A percentile compares a stretch with the other conserved stretches of the same genome.
These are phyloP conservation scores for Pachyramphus minor DNA, from an alignment of 2,113 vertebrate species.

Conservation along the genomic window DNA sequence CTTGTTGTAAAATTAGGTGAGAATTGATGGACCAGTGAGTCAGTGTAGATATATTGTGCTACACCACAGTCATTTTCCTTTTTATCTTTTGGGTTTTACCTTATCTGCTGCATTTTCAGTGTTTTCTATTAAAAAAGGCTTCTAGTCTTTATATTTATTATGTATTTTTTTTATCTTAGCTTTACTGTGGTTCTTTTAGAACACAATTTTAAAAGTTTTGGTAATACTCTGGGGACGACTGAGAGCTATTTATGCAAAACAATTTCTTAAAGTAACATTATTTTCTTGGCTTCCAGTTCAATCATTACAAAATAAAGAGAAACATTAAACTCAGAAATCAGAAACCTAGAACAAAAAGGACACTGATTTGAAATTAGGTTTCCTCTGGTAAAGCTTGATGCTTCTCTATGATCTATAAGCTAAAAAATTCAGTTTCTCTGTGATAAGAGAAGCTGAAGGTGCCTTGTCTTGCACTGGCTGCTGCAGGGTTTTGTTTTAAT, in stretches of 20 bases:
- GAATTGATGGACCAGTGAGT: not conserved
- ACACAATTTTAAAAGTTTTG: not conserved
- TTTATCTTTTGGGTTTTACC: not conserved
- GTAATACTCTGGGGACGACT: accelerated
- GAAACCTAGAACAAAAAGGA: not conserved
- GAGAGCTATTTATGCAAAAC: not conserved
- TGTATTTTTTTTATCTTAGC: not conserved
- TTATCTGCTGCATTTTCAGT: not conserved
- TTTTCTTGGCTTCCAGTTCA: not conserved
- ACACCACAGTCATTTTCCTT: not conserved
- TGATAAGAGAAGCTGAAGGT: not conserved
- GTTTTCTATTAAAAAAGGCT: not conserved
- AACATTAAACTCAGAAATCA: not conserved
- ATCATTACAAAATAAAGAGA: not conserved
- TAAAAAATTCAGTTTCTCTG: not conserved
- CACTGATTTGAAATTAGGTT: not conserved
- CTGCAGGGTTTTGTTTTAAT: not conserved
- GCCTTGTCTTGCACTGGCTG: not conserved
- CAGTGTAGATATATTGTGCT: not conserved
- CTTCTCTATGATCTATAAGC: not conserved
- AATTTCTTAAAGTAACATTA: not conserved
- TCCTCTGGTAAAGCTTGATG: not conserved
- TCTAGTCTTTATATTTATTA: not conserved
- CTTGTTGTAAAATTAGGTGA: not conserved
- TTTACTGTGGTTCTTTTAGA: not conserved